Conservation (phyloP, 1,140 invertebrate species). For the Theocolax elegans region DNA sequence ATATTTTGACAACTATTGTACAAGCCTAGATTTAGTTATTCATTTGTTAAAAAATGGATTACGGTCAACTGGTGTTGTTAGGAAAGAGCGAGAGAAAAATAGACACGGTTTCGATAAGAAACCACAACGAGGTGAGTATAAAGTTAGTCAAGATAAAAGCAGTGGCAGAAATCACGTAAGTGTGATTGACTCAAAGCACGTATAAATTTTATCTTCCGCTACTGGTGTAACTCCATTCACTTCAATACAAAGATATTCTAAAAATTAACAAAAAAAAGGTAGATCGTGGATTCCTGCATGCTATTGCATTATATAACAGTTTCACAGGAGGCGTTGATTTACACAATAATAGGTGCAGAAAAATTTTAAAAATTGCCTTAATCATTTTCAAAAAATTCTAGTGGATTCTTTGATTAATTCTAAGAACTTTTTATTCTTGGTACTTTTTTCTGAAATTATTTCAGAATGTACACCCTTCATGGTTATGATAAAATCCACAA, state of each 20-base stretch:
- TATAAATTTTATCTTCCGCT: slow-evolving; percentile 30
- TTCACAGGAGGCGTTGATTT: neutral
- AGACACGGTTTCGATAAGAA: slow-evolving; percentile 22
- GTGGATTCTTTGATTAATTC: neutral
- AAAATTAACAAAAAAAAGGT: neutral
- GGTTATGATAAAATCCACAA: too few species aligned
- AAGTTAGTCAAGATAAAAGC: slow-evolving; percentile 28
- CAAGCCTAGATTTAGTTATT: slow-evolving; percentile 35
- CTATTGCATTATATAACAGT: slow-evolving; percentile 9
- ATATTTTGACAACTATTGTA: slow-evolving; percentile 36
- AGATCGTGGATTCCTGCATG: neutral
- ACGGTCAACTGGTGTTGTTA: slow-evolving; percentile 24
- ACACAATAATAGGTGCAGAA: neutral
- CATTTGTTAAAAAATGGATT: slow-evolving; percentile 32
- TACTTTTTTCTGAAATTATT: neutral
- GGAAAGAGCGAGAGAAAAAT: slow-evolving; percentile 34
- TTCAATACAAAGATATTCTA: slow-evolving; percentile 1
- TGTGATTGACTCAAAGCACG: slow-evolving; percentile 32
- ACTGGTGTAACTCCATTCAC: neutral
- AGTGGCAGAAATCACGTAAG: slow-evolving; percentile 34
- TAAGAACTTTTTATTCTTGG: neutral
- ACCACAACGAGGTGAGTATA: slow-evolving; percentile 16
- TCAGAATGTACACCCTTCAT: too few species aligned
- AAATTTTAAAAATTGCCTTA: neutral
- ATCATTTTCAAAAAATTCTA: neutral